Conservation (phyloP, 2,888 invertebrate genomes). For the Iphiclides podalirius region DNA sequence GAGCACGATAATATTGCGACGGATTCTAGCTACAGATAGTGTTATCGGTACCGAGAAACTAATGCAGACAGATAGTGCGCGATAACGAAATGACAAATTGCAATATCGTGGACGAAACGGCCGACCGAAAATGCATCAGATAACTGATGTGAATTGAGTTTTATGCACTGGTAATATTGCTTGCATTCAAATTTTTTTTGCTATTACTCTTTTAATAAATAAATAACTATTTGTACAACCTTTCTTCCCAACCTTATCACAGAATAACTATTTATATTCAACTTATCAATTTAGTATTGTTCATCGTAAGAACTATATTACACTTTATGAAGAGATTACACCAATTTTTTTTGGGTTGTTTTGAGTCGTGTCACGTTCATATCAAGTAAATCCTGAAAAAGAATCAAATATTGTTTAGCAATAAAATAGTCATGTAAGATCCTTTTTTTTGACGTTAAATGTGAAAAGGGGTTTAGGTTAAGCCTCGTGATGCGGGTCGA, state of each 20-base stretch:
- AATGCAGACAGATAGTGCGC: conserved; percentile 59
- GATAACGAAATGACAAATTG: conserved; percentile 70
- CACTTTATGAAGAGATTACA: no score
- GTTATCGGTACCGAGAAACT: conserved; percentile 64
- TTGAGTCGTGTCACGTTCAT: conserved; percentile 29
- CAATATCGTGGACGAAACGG: conserved; percentile 44
- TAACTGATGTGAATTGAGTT: conserved; percentile 5
- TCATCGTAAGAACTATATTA: no score
- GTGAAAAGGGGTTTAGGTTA: conserved; percentile 72
- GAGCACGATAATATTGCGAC: conserved; percentile 33
- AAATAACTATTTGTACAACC: no score
- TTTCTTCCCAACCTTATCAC: no score
- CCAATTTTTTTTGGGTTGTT: no score
- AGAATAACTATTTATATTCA: no score
- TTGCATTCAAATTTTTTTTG: no score
- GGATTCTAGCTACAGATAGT: conserved; percentile 59
- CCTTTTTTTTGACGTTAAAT: conserved; percentile 69
- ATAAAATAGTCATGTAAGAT: conserved; percentile 70
- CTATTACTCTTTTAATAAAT: no score
- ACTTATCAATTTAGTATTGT: no score
- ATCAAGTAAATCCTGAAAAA: conserved; percentile 42
- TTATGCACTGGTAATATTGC: background rate
- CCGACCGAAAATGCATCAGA: conserved; percentile 32
- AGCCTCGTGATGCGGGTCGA: conserved; percentile 77
- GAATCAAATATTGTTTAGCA: conserved; percentile 71